A percentile compares a stretch with the other conserved stretches of the same genome.
These are phyloP conservation scores for Columba janthina DNA, from an alignment of 2,113 vertebrate genomes.

Conservation along the genomic window DNA sequence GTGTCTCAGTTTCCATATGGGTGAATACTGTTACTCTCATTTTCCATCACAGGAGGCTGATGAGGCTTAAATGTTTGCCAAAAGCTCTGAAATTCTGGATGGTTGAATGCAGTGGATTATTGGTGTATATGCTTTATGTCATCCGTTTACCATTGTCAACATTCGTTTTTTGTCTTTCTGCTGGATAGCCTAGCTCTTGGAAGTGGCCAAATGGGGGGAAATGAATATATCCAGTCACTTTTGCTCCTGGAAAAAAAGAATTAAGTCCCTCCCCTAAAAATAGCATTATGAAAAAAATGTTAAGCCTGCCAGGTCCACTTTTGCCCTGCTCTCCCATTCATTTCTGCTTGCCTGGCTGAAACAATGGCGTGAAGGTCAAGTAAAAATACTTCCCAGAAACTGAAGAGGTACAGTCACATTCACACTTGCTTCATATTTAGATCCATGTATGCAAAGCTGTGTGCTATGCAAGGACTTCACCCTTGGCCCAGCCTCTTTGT, in stretches of 20 bases:
- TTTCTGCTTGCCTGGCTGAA: constrained; percentile 28
- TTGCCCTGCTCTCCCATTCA: neutral
- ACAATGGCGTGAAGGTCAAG: constrained; percentile 14
- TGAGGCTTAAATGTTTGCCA: neutral
- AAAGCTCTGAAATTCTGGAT: constrained; percentile 12
- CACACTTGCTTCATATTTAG: neutral
- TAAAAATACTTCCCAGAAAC: constrained; percentile 37
- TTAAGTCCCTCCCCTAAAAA: constrained; percentile 7
- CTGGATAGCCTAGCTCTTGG: neutral
- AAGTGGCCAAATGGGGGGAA: neutral
- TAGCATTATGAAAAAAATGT: neutral
- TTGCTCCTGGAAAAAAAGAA: constrained; percentile 11
- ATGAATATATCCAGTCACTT: neutral
- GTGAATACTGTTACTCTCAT: neutral
- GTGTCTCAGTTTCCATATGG: neutral
- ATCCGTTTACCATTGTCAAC: neutral
- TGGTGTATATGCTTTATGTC: constrained; percentile 8
- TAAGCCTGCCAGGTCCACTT: neutral
- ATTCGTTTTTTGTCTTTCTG: neutral
- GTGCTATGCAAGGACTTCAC: neutral
- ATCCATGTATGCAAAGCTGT: constrained; percentile 2
- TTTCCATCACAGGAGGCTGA: neutral
- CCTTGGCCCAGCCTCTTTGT: neutral
- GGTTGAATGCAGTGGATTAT: constrained; percentile 1
- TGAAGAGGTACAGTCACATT: neutral